These are phyloP conservation scores for Drosophila pseudotakahashii DNA, from an alignment of 2,888 invertebrate genomes.

Conservation along the genomic window DNA sequence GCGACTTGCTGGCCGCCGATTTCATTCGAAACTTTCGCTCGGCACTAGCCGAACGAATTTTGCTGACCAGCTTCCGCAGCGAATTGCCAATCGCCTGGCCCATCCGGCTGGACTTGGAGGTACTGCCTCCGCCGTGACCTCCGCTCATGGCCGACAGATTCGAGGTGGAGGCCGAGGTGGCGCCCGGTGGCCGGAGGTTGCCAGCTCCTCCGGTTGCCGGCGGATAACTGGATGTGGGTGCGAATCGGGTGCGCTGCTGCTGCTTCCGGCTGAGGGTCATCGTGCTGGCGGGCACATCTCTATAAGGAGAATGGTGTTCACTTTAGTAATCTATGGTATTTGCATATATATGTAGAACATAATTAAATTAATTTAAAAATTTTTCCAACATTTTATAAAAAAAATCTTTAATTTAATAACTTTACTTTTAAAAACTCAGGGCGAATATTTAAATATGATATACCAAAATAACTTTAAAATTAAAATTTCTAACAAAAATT, in stretches of 20 bases:
- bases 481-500: no score
- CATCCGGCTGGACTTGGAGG: constrained; percentile 84
- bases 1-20: constrained; percentile 84
- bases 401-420: no score
- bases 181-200: constrained; percentile 64
- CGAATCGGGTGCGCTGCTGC: constrained; percentile 90
- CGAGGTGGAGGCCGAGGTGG: constrained; percentile 76
- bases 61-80: constrained; percentile 92
- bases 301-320: not conserved
- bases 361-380: no score
- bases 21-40: constrained; percentile 88
- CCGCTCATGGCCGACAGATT: constrained; percentile 67
- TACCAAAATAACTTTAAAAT: no score
- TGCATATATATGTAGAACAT: no score
- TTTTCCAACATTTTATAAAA: no score
- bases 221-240: constrained; percentile 75
- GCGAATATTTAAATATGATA: no score
- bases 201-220: constrained; percentile 29
- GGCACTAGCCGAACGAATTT: constrained; percentile 91
- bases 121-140: constrained; percentile 38
- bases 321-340: no score
- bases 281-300: constrained; percentile 31
- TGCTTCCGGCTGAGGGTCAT: constrained; percentile 82
- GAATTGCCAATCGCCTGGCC: constrained; percentile 91
- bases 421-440: no score